Percentiles rank a stretch among this genome's conserved stretches.
Evolutionary conservation across 2,113 vertebrate species (phyloP).

Genomic region (Bubo blakistoni): DNA sequence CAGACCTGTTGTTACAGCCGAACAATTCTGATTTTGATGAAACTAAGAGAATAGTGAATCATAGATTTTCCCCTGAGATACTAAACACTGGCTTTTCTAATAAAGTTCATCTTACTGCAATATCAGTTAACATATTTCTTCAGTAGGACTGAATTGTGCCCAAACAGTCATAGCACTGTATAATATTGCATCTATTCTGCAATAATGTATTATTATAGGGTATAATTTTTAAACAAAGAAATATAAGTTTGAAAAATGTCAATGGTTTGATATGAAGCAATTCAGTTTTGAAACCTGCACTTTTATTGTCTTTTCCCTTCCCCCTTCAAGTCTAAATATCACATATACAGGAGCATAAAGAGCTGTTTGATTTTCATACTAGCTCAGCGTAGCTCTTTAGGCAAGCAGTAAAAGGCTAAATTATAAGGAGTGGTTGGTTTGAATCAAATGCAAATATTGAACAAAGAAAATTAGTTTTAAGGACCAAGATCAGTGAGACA

Average conservation of each 20-base stretch:
- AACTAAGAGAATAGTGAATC: not conserved
- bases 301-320: not conserved
- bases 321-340: not conserved
- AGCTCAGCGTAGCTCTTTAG: not conserved
- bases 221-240: not conserved
- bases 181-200: not conserved
- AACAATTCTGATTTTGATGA: not conserved
- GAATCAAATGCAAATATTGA: not conserved
- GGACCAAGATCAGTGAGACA: not conserved
- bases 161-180: not conserved
- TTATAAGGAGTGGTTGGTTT: not conserved
- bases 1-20: not conserved
- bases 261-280: not conserved
- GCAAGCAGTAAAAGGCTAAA: not conserved
- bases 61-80: not conserved
- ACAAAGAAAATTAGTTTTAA: not conserved
- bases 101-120: not conserved
- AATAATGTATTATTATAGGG: not conserved
- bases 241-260: not conserved
- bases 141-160: not conserved
- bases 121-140: not conserved
- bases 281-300: not conserved
- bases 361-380: not conserved
- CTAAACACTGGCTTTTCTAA: not conserved
- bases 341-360: not conserved